A percentile compares a stretch with the other conserved stretches of the same genome.
Evolutionary conservation across 1,140 invertebrate genomes (phyloP).

Genomic region (Panonychus citri): DNA sequence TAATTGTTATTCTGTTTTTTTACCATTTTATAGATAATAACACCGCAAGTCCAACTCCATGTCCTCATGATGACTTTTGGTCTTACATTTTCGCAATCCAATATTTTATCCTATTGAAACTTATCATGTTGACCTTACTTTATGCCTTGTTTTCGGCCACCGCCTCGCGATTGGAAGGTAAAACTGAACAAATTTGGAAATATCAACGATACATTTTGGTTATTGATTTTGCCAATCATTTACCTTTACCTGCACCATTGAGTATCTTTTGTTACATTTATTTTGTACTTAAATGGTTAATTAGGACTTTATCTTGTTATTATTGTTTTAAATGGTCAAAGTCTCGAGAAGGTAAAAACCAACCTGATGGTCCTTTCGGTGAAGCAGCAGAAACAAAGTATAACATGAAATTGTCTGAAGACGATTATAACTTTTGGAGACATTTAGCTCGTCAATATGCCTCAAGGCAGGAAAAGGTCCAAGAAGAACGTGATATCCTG

Average conservation of each 20-base stretch:
- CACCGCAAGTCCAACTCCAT: slow-evolving; percentile 9
- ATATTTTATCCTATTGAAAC: slow-evolving; percentile 24
- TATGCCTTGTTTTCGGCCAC: slow-evolving; percentile 25
- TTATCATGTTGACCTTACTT: slow-evolving; percentile 25
- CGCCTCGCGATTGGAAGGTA: slow-evolving; percentile 19
- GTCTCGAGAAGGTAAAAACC: neutral
- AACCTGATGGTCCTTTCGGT: neutral
- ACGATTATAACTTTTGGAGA: slow-evolving; percentile 18
- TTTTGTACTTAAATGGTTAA: slow-evolving; percentile 9
- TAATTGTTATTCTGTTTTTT: neutral
- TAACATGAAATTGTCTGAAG: slow-evolving; percentile 5
- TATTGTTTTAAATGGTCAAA: neutral
- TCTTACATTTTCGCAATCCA: slow-evolving; percentile 24
- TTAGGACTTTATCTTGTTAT: neutral
- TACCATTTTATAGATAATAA: neutral
- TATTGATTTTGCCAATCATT: slow-evolving; percentile 25
- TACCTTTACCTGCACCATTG: slow-evolving; percentile 19
- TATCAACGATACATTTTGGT: slow-evolving; percentile 26
- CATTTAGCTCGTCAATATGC: slow-evolving; percentile 16
- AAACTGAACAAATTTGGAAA: slow-evolving; percentile 25
- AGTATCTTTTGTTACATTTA: slow-evolving; percentile 20
- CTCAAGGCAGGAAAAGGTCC: slow-evolving; percentile 9
- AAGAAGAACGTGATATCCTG: slow-evolving; percentile 10
- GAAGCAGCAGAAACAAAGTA: neutral
- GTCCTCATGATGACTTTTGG: slow-evolving; percentile 22